Base-by-base conservation (phyloP, 1,140 invertebrate species). In the Brachionus angularis region DNA sequence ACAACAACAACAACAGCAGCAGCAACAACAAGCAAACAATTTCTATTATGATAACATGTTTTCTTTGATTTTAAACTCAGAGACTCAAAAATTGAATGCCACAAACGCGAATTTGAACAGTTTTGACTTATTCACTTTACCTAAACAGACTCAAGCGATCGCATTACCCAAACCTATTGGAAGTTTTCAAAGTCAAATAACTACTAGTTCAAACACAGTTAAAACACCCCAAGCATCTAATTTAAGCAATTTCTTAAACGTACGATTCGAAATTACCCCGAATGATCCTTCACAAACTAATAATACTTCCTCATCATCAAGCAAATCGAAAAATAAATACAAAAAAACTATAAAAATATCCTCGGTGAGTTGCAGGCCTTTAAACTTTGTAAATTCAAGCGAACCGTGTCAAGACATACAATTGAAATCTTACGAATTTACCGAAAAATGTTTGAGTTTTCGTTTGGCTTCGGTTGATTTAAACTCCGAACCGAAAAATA, bases 371-470 rank as follows among this genome's bases (percentile, higher is more conserved):
- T 67, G 62, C 10, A 39, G 62, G 8, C 62, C 62, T 16, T 29
- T 67, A 36, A 67, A 47, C n/a, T 39, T 42, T 1, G 18, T 67
- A 0, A 18, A 67, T 16, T 67, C 62, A 5, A 58, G 39, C n/a
- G 62, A 67, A 47, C 42, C 5, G 3, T 12, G n/a, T 3, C 49
- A 39, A 7, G 62, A 67, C 10, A 67, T 67, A 33, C 62, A 67
- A n/a, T 33, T 67, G 0, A 67, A 67, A 34, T 67, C 62, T 1
- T 67, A 47, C 18, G 62, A 67, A 18, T 67, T 67, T 50, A 67
- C 62, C 5, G 62, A 67, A 47, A 67, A 67, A 34, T 67, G 62
- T 67, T 46, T 67, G 21, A 67, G 62, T 18, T 67, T 67, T 67
- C 42, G 62, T 23, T 14, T 67, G n/a, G 62, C 62, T 4, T 50